phyloP scores from a whole-genome alignment of 1,140 invertebrate genomes.

The Drosophila chauvacae region DNA sequence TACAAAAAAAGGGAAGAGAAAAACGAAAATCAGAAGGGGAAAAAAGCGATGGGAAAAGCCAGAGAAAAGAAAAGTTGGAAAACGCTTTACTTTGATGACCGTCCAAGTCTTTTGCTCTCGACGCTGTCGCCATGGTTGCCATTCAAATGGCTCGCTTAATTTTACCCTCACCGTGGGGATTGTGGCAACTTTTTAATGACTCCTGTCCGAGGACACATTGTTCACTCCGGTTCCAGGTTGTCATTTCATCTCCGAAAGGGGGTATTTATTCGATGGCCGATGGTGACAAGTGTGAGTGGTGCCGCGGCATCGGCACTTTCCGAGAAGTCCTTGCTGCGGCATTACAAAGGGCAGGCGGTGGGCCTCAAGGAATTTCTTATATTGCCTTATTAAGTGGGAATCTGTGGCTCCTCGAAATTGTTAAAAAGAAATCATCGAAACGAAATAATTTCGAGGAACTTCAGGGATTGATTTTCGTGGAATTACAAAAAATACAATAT shows the following conservation, averaged over 20 bases:
- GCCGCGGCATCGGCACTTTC: background rate
- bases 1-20: slow-evolving; percentile 12
- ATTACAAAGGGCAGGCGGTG: background rate
- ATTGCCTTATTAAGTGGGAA: background rate
- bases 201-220: slow-evolving; percentile 40
- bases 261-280: background rate
- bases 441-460: background rate
- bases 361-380: background rate
- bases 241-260: slow-evolving; percentile 22
- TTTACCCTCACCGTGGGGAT: slow-evolving; percentile 47
- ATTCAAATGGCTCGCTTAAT: slow-evolving; percentile 56
- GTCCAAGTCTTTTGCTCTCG: slow-evolving; percentile 49
- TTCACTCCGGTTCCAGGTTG: slow-evolving; percentile 12
- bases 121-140: slow-evolving; percentile 57
- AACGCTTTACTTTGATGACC: slow-evolving; percentile 66
- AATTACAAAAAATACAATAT: too few relatives aligned
- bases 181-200: slow-evolving; percentile 49
- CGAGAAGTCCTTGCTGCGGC: slow-evolving; percentile 5
- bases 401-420: background rate
- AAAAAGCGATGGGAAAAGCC: slow-evolving; percentile 12
- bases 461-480: background rate
- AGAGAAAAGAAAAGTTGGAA: slow-evolving; percentile 57
- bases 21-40: slow-evolving; percentile 24
- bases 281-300: background rate
- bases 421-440: background rate